These are phyloP conservation scores for Andinoacara biseriatus DNA, from an alignment of 2,113 vertebrate genomes.

Conservation along the genomic window DNA sequence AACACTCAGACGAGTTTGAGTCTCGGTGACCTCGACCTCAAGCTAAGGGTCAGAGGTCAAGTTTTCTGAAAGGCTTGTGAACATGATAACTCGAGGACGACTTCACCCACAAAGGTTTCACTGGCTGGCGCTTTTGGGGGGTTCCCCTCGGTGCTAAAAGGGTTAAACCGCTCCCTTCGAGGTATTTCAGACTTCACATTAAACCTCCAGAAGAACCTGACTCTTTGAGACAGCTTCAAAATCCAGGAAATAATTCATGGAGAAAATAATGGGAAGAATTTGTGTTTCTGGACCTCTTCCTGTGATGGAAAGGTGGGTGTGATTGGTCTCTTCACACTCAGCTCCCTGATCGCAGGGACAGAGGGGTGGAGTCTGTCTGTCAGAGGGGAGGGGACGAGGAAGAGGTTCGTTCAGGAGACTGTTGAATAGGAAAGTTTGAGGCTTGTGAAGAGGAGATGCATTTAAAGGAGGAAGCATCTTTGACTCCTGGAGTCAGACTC, in stretches of 20 bases:
- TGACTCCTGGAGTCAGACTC: neutral
- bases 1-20: too few relatives aligned
- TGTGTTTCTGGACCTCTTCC: neutral
- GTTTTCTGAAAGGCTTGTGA: too few relatives aligned
- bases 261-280: neutral
- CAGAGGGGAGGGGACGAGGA: neutral
- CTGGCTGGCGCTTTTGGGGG: too few relatives aligned
- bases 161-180: neutral
- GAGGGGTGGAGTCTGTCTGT: neutral
- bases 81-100: too few relatives aligned
- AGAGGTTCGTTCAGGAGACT: neutral
- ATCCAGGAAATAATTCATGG: accelerated
- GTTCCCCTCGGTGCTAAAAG: too few relatives aligned
- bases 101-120: too few relatives aligned
- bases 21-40: too few relatives aligned
- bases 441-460: neutral
- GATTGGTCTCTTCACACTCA: neutral
- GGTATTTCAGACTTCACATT: accelerated
- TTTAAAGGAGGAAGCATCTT: neutral
- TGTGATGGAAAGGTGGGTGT: neutral
- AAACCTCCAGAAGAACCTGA: neutral
- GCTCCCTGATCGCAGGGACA: neutral
- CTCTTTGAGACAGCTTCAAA: neutral
- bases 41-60: too few relatives aligned
- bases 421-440: neutral